Conservation (phyloP, 2,797 vertebrate genomes). For the Bufotes viridis region DNA sequence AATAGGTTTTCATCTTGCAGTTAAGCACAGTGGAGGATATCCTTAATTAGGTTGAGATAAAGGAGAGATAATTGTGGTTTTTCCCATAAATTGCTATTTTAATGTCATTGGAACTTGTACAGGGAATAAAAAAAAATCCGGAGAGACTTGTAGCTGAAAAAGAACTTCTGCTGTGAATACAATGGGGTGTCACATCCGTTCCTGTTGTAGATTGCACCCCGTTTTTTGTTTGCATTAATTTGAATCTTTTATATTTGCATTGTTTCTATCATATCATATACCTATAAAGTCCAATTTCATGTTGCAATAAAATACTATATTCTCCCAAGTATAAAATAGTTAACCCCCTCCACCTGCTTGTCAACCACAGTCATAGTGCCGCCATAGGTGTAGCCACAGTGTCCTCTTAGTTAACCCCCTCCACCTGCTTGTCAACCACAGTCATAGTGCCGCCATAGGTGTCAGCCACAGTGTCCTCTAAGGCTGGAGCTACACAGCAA, state of each 20-base stretch:
- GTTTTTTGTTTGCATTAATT: neutral
- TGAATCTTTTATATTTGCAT: too few relatives aligned
- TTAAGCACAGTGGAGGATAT: slow-evolving; percentile 38
- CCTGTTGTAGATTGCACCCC: neutral
- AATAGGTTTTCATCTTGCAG: slow-evolving; percentile 22
- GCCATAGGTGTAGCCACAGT: neutral
- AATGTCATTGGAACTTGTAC: slow-evolving; percentile 50
- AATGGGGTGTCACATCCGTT: neutral
- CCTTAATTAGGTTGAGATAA: slow-evolving; percentile 57
- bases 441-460: neutral
- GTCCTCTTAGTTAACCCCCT: too few relatives aligned
- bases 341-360: neutral
- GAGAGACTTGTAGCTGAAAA: neutral
- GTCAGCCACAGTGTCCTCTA: neutral
- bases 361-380: neutral
- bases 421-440: neutral
- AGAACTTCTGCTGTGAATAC: neutral
- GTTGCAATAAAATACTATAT: too few relatives aligned
- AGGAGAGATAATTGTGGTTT: slow-evolving; percentile 56
- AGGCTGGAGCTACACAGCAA: neutral
- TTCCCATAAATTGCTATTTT: slow-evolving; percentile 54
- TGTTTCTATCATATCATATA: too few relatives aligned
- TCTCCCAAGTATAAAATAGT: too few relatives aligned
- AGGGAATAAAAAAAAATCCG: slow-evolving; percentile 4
- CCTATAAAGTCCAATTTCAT: too few relatives aligned